Base-by-base conservation (phyloP, 2,888 invertebrate genomes). In the Hydrotaea cyrtoneurina region DNA sequence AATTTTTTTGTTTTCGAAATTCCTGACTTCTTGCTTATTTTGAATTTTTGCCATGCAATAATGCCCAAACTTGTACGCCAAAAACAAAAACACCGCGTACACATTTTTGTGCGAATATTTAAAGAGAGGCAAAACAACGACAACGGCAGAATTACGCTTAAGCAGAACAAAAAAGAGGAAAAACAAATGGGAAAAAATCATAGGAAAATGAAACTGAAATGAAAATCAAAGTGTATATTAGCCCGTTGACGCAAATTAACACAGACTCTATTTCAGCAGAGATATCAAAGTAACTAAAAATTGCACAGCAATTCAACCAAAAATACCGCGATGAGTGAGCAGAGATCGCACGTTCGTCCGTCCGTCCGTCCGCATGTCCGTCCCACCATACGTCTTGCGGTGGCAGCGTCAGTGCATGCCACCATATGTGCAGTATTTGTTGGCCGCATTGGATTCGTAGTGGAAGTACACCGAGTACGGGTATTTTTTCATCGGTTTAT, bases 231-330 rank as follows among this genome's bases (percentile, higher is more conserved):
- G 84, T 81, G 89, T 89, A 89, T 90, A 90, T 90, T 91, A 91
- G 91, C 90, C 89, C 88, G 90, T 90, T 91, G 90, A 91, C 90
- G 91, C 89, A 91, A 91, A 91, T 91, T 91, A 90, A 90, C 90
- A 90, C 88, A 88, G 91, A 90, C 91, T 88, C 87, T 82, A 78
- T 83, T 83, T 83, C 84, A 81, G 84, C 75, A 80, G 36, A 50
- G 53, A 36, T 78, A 64, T 71, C 72, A 78, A 78, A 80, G 76
- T 69, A 66, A 36, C 36, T 39, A 74, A 69, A 78, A 78, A 72
- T 71, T 46, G 71, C 59, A 17, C 15, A 62, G 66, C 64, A 76
- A 50, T 64, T 76, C 79, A 74, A 73, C 46, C 72, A 77, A 39
- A 43, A 39, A 62, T 62, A 62, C 62, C 62, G 62, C 62, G 62